Evolutionary conservation across 30 jellyfish, hydroid and myxozoan species (phyloP).

Genomic region (Pelagia noctiluca): DNA sequence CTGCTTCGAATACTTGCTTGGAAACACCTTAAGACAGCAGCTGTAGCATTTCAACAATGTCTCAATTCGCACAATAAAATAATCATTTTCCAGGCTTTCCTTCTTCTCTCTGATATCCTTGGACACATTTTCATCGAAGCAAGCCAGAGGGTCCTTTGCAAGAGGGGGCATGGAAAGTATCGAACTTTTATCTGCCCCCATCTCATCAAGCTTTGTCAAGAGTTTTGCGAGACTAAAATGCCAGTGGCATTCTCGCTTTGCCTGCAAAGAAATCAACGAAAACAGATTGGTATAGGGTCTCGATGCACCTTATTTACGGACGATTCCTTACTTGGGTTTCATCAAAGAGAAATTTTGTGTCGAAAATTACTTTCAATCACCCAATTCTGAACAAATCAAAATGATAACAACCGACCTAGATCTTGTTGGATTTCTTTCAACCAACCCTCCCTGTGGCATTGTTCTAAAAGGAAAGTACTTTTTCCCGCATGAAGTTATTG

Average conservation of each 20-base stretch:
- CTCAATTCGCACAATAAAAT: not conserved
- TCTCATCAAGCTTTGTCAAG: not conserved
- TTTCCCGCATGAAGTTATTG: too few species aligned
- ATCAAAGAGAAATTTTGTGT: too few species aligned
- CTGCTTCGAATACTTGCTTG: not conserved
- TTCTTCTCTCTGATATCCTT: not conserved
- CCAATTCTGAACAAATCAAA: too few species aligned
- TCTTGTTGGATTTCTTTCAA: too few species aligned
- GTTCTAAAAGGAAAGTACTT: too few species aligned
- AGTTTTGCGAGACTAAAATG: not conserved
- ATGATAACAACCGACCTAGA: too few species aligned
- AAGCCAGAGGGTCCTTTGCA: not conserved
- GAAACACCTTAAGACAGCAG: slow-evolving; percentile 20
- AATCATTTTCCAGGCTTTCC: not conserved
- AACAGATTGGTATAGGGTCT: too few species aligned
- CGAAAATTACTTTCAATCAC: too few species aligned
- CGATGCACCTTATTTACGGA: too few species aligned
- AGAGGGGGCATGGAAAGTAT: not conserved
- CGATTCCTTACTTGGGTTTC: too few species aligned
- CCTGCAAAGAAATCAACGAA: not conserved
- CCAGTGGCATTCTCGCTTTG: not conserved
- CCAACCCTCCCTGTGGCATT: too few species aligned
- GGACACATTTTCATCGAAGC: too few species aligned
- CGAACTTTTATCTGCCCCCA: not conserved
- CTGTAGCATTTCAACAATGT: slow-evolving; percentile 27